Percentiles rank a stretch among this genome's conserved stretches.
Evolutionary conservation across 1,140 invertebrate genomes (phyloP).

Genomic region (Physella acuta): DNA sequence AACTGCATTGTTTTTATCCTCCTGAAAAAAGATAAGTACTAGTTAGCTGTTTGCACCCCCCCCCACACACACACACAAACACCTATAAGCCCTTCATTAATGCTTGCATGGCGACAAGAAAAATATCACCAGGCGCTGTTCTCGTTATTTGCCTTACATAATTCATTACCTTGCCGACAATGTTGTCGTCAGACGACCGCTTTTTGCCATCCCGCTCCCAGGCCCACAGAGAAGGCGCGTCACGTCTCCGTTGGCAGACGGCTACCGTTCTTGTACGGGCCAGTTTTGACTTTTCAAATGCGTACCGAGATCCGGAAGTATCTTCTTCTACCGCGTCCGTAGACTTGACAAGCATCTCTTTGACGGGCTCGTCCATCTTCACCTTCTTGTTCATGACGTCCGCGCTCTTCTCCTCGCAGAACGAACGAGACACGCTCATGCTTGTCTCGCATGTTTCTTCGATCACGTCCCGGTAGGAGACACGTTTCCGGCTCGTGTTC

Average conservation of each 20-base stretch:
- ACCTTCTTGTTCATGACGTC: background rate
- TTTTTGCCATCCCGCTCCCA: conserved; percentile 15
- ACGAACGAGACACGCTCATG: background rate
- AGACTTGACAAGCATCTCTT: background rate
- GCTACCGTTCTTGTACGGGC: conserved; percentile 26
- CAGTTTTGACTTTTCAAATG: conserved; percentile 24
- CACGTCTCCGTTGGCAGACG: conserved; percentile 15
- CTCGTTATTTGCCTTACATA: no score
- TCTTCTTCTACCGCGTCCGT: background rate
- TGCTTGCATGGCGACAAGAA: no score
- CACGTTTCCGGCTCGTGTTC: no score
- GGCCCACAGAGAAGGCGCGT: background rate
- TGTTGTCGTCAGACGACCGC: conserved; percentile 17
- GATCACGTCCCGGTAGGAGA: no score
- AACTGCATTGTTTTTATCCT: no score
- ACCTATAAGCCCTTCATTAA: no score
- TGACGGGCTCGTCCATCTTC: conserved; percentile 2
- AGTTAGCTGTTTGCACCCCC: no score
- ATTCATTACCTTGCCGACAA: conserved; percentile 16
- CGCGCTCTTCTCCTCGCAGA: background rate
- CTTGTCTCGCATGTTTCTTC: no score
- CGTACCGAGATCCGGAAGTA: conserved; percentile 10
- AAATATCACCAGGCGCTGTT: no score
- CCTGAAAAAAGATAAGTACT: no score
- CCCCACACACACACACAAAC: no score